Conservation (phyloP, 1,140 invertebrate species). For the Lepeophtheirus salmonis region DNA sequence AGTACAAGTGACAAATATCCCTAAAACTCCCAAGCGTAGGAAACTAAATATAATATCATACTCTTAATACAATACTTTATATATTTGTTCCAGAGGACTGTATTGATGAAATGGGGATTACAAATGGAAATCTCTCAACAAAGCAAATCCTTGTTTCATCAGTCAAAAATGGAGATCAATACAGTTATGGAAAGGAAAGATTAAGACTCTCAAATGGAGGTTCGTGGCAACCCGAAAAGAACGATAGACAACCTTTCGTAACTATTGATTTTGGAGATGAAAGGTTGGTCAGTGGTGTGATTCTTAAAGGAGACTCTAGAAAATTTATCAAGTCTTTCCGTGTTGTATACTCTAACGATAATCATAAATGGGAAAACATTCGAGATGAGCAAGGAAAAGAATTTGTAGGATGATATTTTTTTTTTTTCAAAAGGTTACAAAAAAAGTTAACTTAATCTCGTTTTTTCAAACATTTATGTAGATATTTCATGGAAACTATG, state of each 20-base stretch:
- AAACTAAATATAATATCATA: too few relatives aligned
- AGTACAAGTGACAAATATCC: not conserved
- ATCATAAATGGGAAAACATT: not conserved
- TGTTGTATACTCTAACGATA: not conserved
- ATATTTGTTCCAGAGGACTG: not conserved
- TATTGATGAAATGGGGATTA: not conserved
- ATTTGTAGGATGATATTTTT: not conserved
- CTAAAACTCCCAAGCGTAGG: too few relatives aligned
- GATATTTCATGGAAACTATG: not conserved
- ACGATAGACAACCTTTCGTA: not conserved
- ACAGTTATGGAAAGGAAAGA: not conserved
- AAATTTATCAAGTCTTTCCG: not conserved
- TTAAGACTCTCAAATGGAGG: slow-evolving; percentile 3
- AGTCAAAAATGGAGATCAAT: not conserved
- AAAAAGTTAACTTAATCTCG: too few relatives aligned
- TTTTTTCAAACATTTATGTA: too few relatives aligned
- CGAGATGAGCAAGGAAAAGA: not conserved
- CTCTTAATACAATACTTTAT: too few relatives aligned
- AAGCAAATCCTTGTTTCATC: slow-evolving; percentile 2
- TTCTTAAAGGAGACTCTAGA: not conserved
- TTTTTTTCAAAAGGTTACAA: not conserved
- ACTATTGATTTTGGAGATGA: not conserved
- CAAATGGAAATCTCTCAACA: not conserved
- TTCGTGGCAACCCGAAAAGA: not conserved
- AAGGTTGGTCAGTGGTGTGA: not conserved